Base-by-base conservation (phyloP, 1,140 invertebrate genomes). In the Trichoplusia ni region DNA sequence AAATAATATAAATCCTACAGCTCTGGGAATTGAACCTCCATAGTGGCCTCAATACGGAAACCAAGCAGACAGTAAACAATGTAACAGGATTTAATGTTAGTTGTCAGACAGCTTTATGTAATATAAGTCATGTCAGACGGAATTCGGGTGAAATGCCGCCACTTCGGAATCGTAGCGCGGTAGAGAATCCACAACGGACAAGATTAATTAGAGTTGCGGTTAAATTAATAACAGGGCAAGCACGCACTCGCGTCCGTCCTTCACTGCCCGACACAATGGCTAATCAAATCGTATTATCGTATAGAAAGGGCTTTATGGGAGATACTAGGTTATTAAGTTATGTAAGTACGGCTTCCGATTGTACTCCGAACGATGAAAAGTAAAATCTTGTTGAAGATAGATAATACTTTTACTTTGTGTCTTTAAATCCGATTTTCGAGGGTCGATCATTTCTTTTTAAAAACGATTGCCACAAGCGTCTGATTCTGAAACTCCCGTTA, bases 121-220 rank as follows among this genome's bases (percentile, higher is more conserved):
- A 70, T 71, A 79, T 73, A 75, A 79, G 68, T 81, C 71, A 77
- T 79, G 72, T 75, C 66, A 75, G 73, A 59, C 59, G 61, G 58
- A 73, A 79, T 77, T 79, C 37, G 44, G 27, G 46, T 35, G 33
- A 33, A 51, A 53, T 42, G 44, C 46, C 40, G 25, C 42, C 18
- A 54, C 18, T 18, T 37, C 49, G 65, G 64, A 70, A 69, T 67
- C 58, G 40, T 40, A 65, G 21, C 62, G 62, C 64, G 65, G 67
- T 63, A 72, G 81, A 77, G 79, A 79, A 72, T 76, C 74, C 78
- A 44, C 82, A 82, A 59, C 76, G 77, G 81, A 75, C 74, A 73
- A 84, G 81, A 86, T 86, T 84, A 84, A 84, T 86, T 86, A 83
- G 77, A 81, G 72, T 72, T 73, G 75, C 60, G 82, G 82, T 79